Percentiles rank a stretch among this genome's conserved stretches.
phyloP scores from a whole-genome alignment of 1,140 invertebrate genomes.

The Cryptotermes secundus region DNA sequence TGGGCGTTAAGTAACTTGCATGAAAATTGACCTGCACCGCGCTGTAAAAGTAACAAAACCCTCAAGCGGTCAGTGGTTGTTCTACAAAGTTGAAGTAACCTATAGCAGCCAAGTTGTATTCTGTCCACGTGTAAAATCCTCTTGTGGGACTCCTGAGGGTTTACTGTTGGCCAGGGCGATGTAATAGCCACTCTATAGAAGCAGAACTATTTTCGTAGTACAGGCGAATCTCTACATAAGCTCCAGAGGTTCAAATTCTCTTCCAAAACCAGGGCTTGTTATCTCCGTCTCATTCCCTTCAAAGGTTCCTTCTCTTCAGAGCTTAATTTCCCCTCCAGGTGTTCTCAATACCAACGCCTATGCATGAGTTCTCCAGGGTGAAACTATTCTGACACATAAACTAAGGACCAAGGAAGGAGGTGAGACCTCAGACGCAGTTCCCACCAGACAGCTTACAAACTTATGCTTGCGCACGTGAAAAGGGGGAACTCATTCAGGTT shows the following conservation, averaged over 20 bases:
- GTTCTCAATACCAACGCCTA: not conserved
- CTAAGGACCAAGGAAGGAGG: not conserved
- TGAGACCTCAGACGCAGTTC: not conserved
- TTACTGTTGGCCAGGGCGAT: not conserved
- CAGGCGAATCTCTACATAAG: slow-evolving; percentile 5
- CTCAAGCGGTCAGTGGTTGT: too few species aligned
- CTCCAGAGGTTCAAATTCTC: slow-evolving; percentile 14
- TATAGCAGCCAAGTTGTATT: not conserved
- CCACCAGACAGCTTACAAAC: not conserved
- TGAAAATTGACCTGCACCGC: too few species aligned
- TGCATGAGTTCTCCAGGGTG: slow-evolving; percentile 5
- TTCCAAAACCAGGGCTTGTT: not conserved
- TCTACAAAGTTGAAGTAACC: not conserved
- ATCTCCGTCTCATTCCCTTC: not conserved
- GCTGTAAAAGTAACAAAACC: too few species aligned
- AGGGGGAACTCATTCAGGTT: not conserved
- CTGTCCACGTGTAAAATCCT: not conserved
- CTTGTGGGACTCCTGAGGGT: not conserved
- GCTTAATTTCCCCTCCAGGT: not conserved
- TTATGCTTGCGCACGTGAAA: not conserved
- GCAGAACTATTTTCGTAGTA: not conserved
- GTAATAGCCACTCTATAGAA: not conserved
- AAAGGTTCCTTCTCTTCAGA: not conserved
- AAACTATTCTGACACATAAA: slow-evolving; percentile 16
- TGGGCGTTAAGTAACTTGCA: too few species aligned